Evolutionary conservation across 2,888 invertebrate genomes (phyloP).

Genomic region (Lithophane leautieri): DNA sequence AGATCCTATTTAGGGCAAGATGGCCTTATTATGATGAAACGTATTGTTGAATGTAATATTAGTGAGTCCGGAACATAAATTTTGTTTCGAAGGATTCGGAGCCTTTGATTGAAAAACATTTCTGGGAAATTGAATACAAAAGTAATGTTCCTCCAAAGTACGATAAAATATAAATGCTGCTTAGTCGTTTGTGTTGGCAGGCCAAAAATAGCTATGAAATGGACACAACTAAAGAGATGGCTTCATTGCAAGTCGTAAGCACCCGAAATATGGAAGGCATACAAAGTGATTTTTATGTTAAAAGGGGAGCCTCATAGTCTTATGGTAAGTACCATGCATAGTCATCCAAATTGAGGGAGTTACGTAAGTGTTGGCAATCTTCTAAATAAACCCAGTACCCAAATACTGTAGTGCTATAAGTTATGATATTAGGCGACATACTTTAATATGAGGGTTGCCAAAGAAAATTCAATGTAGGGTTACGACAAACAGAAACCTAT

Average conservation of each 20-base stretch:
- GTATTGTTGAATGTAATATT: conserved; percentile 42
- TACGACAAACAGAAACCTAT: conserved; percentile 53
- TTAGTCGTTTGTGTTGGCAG: conserved; percentile 24
- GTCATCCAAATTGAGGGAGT: conserved; percentile 43
- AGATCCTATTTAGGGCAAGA: conserved; percentile 49
- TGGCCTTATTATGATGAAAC: conserved; percentile 35
- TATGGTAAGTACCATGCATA: conserved; percentile 50
- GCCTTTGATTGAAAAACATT: conserved; percentile 10
- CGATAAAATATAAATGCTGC: conserved; percentile 19
- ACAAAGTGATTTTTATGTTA: conserved; percentile 58
- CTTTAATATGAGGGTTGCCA: conserved; percentile 40
- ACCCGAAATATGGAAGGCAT: conserved; percentile 47
- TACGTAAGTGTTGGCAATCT: conserved; percentile 56
- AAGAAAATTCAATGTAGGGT: conserved; percentile 38
- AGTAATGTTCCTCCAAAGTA: not conserved
- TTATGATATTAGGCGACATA: conserved; percentile 43
- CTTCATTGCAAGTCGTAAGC: conserved; percentile 38
- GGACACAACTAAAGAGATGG: conserved; percentile 19
- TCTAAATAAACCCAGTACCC: conserved; percentile 45
- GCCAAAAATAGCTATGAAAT: conserved; percentile 24
- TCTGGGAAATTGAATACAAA: not conserved
- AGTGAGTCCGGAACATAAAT: conserved; percentile 22
- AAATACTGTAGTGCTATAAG: conserved; percentile 32
- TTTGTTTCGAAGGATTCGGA: conserved; percentile 18
- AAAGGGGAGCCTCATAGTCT: conserved; percentile 47